These are phyloP conservation scores for Myripristis murdjan DNA, from an alignment of 2,797 vertebrate species.

Conservation along the genomic window DNA sequence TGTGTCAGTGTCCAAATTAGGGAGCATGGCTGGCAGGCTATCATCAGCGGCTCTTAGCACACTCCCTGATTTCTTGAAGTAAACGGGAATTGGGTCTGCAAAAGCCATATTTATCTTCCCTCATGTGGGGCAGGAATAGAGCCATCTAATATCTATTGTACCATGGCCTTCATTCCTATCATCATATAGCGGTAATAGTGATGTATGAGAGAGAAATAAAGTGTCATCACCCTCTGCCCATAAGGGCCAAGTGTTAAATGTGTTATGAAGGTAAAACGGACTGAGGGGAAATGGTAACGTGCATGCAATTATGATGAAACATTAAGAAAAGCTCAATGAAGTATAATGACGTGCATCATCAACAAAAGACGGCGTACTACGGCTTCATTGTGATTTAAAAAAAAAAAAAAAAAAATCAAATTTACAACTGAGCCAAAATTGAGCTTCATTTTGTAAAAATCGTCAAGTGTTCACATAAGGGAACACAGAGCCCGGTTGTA, in stretches of 20 bases:
- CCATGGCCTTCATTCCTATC: constrained; percentile 54
- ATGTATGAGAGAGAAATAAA: constrained; percentile 26
- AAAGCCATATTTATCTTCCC: constrained; percentile 55
- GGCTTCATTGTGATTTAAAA: not conserved
- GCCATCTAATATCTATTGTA: constrained; percentile 20
- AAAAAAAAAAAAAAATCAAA: too few species aligned
- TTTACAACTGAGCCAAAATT: constrained; percentile 33
- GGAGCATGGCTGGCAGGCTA: constrained; percentile 70
- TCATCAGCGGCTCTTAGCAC: constrained; percentile 69
- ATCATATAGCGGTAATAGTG: constrained; percentile 38
- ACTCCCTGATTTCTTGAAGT: constrained; percentile 60
- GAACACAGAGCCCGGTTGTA: constrained; percentile 37
- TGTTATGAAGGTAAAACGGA: not conserved
- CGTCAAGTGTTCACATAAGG: constrained; percentile 26
- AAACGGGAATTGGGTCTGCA: constrained; percentile 44
- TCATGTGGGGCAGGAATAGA: constrained; percentile 50
- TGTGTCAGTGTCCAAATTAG: constrained; percentile 77
- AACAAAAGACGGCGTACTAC: not conserved
- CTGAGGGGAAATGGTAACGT: not conserved
- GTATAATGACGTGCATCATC: not conserved
- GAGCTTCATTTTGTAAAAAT: constrained; percentile 38
- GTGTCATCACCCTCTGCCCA: constrained; percentile 2
- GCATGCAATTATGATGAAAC: not conserved
- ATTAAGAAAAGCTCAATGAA: not conserved
- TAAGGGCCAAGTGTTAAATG: not conserved